Evolutionary conservation across 2,797 vertebrate genomes (phyloP), one percentile per base, ranked within the genome.

Genomic region (Enteromius mattozi): DNA sequence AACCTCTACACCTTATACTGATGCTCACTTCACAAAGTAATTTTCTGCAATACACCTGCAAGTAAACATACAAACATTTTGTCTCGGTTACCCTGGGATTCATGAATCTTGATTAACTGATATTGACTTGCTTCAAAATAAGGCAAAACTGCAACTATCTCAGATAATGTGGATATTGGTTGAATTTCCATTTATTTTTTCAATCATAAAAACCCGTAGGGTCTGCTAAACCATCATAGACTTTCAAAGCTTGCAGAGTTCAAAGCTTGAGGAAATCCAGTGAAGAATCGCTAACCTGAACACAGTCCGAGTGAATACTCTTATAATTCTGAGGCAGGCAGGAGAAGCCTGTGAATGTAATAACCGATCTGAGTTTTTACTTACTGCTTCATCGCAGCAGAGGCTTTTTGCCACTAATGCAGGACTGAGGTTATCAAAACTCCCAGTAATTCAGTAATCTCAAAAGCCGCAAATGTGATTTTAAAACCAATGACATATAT

Each of bases 201-300:
- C n/a, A 42, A 19, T 78, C 8, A 40, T 37, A 61, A 27, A 42
- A 42, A 27, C 3, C 35, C 27, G 35, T 27, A 78, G 35, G 54
- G 13, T 24, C 33, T 30, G 37, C 42, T 49, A 51, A 80, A 49
- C 24, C 65, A 70, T 84, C 42, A 14, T 13, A 30, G 6, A 30
- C 66, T 37, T 72, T 77, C 27, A 83, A 78, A 81, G 47, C 77
- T n/a, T 76, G 51, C 27, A 70, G 66, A 70, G 81, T 61, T 66
- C 45, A 83, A 71, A 47, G 80, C 68, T 40, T 51, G 2, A 63
- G 24, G 4, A 42, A 33, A 59, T 21, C 61, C 5, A 24, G 24
- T 66, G 54, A 42, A 21, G 10, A 33, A 51, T 33, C 24, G 30
- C 8, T 3, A 24, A 37, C 21, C n/a, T 40, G 56, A 33, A 14